Evolutionary conservation across 2,888 invertebrate genomes (phyloP).

Genomic region (Heliconius sara): DNA sequence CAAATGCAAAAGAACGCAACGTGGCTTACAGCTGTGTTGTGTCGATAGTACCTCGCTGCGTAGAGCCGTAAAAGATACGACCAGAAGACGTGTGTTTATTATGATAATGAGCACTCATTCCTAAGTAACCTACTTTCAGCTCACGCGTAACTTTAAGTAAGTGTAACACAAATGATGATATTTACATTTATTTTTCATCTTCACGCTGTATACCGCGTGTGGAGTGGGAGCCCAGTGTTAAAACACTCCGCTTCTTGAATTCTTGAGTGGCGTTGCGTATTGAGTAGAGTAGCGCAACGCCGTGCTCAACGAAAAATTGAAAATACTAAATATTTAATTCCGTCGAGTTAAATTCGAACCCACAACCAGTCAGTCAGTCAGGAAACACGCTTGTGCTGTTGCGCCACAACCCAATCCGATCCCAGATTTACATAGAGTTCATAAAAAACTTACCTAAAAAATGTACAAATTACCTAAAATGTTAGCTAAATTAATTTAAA

Average conservation of each 20-base stretch:
- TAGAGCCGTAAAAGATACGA: slow-evolving; percentile 22
- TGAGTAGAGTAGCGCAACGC: too few relatives aligned
- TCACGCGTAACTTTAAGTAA: neutral
- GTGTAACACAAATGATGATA: neutral
- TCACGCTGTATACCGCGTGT: too few relatives aligned
- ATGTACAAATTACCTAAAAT: neutral
- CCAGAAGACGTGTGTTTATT: slow-evolving; percentile 20
- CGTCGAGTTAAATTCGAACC: too few relatives aligned
- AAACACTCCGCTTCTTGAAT: too few relatives aligned
- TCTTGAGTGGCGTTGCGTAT: too few relatives aligned
- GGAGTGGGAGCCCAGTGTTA: too few relatives aligned
- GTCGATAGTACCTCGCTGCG: neutral
- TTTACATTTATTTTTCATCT: neutral
- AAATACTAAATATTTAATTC: too few relatives aligned
- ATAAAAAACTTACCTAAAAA: neutral
- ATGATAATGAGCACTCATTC: slow-evolving; percentile 22
- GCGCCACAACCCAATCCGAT: too few relatives aligned
- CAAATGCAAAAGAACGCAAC: neutral
- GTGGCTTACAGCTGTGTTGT: neutral
- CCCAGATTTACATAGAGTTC: neutral
- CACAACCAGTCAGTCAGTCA: too few relatives aligned
- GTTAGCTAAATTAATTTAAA: slow-evolving; percentile 11
- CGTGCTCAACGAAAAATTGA: too few relatives aligned
- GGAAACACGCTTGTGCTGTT: too few relatives aligned
- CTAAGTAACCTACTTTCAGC: slow-evolving; percentile 19